These are phyloP conservation scores for Sebastes flavidus DNA, from an alignment of 2,797 vertebrate species.

Conservation along the genomic window DNA sequence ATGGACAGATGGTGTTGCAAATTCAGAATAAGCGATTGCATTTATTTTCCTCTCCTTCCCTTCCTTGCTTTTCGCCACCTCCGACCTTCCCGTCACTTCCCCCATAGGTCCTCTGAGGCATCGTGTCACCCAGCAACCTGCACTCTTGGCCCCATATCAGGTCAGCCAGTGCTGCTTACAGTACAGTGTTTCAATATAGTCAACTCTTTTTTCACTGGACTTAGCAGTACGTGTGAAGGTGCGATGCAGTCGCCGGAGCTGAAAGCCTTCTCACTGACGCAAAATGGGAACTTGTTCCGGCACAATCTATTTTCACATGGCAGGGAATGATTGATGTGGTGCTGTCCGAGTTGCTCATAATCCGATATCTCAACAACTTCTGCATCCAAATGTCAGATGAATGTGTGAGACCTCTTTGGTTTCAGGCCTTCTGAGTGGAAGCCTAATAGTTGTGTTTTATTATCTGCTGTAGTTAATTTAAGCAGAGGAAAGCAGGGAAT, in stretches of 20 bases:
- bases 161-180: slow-evolving; percentile 29
- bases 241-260: slow-evolving; percentile 39
- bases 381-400: slow-evolving; percentile 54
- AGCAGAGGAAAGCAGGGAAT: slow-evolving; percentile 1
- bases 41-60: slow-evolving; percentile 3
- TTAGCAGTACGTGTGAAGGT: slow-evolving; percentile 51
- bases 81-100: not conserved
- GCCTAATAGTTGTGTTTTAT: slow-evolving; percentile 15
- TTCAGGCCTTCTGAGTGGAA: slow-evolving; percentile 5
- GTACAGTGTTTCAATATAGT: slow-evolving; percentile 50
- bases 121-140: slow-evolving; percentile 1
- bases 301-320: slow-evolving; percentile 64
- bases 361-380: slow-evolving; percentile 47
- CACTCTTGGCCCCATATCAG: slow-evolving; percentile 3
- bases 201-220: slow-evolving; percentile 70
- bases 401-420: slow-evolving; percentile 35
- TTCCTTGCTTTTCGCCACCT: not conserved
- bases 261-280: slow-evolving; percentile 18
- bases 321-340: slow-evolving; percentile 51
- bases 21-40: slow-evolving; percentile 24
- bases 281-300: slow-evolving; percentile 40
- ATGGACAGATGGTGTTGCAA: slow-evolving; percentile 71
- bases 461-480: slow-evolving; percentile 38
- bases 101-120: not conserved
- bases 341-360: slow-evolving; percentile 36